These are phyloP conservation scores for Plebejus melissa DNA, from an alignment of 2,888 invertebrate species.

Conservation along the genomic window DNA sequence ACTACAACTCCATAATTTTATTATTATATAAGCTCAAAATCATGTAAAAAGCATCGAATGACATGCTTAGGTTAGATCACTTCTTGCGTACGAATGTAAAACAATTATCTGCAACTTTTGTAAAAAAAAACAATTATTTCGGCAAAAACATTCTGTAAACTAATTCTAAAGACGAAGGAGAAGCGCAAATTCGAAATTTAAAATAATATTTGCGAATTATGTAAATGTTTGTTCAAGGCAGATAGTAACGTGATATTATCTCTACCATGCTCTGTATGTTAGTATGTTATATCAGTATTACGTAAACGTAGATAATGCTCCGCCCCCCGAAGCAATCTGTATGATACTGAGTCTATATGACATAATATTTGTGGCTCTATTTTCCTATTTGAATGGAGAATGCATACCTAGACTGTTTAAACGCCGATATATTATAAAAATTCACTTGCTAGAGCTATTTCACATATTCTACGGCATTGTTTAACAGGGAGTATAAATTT, in stretches of 20 bases:
- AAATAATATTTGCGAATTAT: not conserved
- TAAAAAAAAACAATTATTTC: no score
- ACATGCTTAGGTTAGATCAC: no score
- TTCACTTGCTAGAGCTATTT: no score
- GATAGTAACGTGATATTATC: constrained; percentile 6
- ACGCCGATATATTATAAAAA: not conserved
- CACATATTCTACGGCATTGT: no score
- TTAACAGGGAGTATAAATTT: no score
- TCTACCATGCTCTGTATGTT: not conserved
- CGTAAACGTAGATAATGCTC: constrained; percentile 17
- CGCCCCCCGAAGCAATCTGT: constrained; percentile 13
- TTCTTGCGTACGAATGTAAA: no score
- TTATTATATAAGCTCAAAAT: no score
- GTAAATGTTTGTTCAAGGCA: not conserved
- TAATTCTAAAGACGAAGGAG: not conserved
- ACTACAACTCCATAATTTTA: no score
- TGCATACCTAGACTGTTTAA: not conserved
- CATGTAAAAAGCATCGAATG: no score
- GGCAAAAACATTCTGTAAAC: no score
- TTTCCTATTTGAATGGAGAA: not conserved
- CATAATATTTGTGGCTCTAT: constrained; percentile 7
- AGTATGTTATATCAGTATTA: constrained; percentile 13
- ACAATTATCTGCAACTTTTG: no score
- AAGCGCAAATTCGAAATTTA: not conserved
- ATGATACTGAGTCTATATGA: not conserved